Percentiles rank a stretch among this genome's conserved stretches.
phyloP scores from a whole-genome alignment of 2,797 vertebrate genomes.

The Galago senegalensis region DNA sequence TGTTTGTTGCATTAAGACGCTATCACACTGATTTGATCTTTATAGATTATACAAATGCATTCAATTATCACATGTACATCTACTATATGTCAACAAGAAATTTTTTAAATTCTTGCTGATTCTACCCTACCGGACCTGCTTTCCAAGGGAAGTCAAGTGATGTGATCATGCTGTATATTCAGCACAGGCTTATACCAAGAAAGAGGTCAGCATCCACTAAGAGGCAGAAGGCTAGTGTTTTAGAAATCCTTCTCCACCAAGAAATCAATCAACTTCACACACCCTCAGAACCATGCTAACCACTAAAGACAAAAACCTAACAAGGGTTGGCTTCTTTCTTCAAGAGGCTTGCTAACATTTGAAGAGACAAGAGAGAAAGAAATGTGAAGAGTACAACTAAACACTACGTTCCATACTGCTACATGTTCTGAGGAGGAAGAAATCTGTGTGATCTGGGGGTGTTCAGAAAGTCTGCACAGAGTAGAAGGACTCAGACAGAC shows the following conservation, averaged over 20 bases:
- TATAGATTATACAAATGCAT: neutral
- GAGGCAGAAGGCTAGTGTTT: neutral
- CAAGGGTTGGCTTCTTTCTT: neutral
- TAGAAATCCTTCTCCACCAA: neutral
- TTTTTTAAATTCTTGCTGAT: neutral
- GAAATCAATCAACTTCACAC: neutral
- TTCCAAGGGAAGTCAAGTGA: neutral
- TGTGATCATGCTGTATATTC: too few species aligned
- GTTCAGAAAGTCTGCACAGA: neutral
- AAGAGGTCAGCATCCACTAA: too few species aligned
- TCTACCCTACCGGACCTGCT: neutral
- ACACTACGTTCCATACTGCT: neutral
- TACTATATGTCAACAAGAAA: neutral
- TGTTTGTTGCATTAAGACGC: neutral
- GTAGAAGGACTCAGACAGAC: neutral
- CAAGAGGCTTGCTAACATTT: neutral
- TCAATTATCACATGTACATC: neutral
- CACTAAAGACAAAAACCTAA: neutral
- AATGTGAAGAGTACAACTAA: neutral
- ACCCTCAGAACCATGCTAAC: neutral
- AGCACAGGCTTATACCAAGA: neutral
- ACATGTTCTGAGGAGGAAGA: neutral
- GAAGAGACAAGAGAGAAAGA: neutral
- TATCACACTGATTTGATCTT: neutral
- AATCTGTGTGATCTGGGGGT: neutral